Base-by-base conservation (phyloP, 2,113 vertebrate genomes). In the Actenoides lindsayi region DNA sequence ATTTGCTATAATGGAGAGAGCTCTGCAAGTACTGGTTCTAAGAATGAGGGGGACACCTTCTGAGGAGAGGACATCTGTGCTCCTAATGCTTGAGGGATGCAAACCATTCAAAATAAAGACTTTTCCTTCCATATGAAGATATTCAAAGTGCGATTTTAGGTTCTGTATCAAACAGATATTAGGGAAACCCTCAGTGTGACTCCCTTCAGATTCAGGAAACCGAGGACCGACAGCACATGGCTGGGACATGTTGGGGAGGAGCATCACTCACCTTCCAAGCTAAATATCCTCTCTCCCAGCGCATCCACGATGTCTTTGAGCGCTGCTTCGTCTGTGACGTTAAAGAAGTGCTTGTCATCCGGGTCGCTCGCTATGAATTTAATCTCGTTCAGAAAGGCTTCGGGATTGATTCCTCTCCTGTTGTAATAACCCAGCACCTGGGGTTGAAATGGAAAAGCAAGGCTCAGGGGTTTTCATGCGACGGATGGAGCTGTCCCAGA, bases 381-480 rank as follows among this genome's bases (percentile, higher is more conserved):
- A 65, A 99, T 99, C 96, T 99, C 99, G 1, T 98, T 99, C 23
- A 99, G 95, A 44, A 99, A 99, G 10, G 99, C 98, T 96, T 99
- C 98, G 0, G 99, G 99, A 46, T 99, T 99, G 97, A 99, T 99
- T 2, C 99, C 99, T 62, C 99, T 98, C 31, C 99, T 97, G 95
- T 99, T 99, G 95, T 99, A 99, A 89, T 99, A 99, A 30, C 99
- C 99, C 88, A 99, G 70, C 28, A 99, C 99, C 99, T 99, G 96
- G 56, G 51, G 4, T 6, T 25, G 90, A 67, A 73, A 57, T 6
- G 39, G 69, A 67, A 70, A 85, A 0, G 7, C 5, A 5, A 13
- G 31, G 5, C 7, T 63, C 50, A 24, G 64, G 23, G 5, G 5
- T 19, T 39, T 54, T 2, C 9, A 9, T 2, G 1, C 0, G 0